Evolutionary conservation across 2,113 vertebrate species (phyloP), one percentile per base, ranked within the genome.

Genomic region (Oceanites oceanicus): DNA sequence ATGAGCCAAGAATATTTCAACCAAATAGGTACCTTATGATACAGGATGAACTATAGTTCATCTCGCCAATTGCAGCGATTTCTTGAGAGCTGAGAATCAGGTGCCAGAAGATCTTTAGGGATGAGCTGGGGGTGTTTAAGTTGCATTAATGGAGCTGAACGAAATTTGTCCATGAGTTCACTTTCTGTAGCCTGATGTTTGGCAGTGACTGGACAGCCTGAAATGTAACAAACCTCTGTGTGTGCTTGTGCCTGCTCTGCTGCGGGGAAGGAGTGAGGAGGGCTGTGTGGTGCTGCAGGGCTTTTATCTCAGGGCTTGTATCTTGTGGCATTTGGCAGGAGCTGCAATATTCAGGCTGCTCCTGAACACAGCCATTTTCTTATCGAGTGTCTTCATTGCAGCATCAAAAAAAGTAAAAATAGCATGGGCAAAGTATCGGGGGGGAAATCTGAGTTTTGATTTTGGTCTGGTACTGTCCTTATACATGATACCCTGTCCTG

Each of bases 121-220:
- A 34, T n/a, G 38, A 65, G 30, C 10, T 47, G 30, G 25, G 34
- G 36, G 20, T 34, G 59, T 55, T 94, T 8, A 32, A 29, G 32
- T 21, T 52, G 38, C 10, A 15, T 63, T 49, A 10, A 3, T 36
- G 47, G 47, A 40, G 47, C 8, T 50, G 42, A 47, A 29, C 0
- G 1, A 23, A 34, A 34, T 36, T 15, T 23, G 42, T 10, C 38
- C 0, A 0, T 6, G 29, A 42, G 29, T n/a, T 55, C 22, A 20
- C 32, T 74, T 61, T 19, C 21, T n/a, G 34, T 30, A 58, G 47
- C 20, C 21, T n/a, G 68, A 27, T 22, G 62, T 50, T 68, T 26
- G 20, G 55, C n/a, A 32, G 50, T 25, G 36, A 6, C 20, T 8
- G 34, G 36, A 8, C 16, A 18, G 13, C 34, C 6, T 11, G 47